phyloP scores from a whole-genome alignment of 2,797 vertebrate species.

The Mallotus villosus region DNA sequence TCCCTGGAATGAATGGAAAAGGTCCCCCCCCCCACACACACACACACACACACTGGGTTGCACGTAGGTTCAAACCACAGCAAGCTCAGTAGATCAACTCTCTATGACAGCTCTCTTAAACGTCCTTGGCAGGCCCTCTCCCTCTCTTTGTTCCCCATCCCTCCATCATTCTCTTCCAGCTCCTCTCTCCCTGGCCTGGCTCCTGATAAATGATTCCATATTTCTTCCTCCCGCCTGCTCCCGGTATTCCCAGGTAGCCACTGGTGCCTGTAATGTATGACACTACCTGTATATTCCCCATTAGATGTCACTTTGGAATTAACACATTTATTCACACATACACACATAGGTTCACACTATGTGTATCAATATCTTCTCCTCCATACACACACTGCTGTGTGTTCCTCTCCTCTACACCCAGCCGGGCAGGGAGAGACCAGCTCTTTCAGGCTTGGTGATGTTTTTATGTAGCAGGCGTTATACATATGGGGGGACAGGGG shows the following conservation, averaged over 20 bases:
- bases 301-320: constrained; percentile 68
- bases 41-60: constrained; percentile 43
- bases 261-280: constrained; percentile 61
- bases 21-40: no score
- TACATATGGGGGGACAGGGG: no score
- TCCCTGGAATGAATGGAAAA: no score
- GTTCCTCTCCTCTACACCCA: no score
- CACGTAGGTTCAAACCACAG: constrained; percentile 60
- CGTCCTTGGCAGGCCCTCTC: constrained; percentile 75
- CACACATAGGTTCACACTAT: not conserved
- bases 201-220: not conserved
- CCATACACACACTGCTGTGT: no score
- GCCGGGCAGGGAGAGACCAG: no score
- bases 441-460: no score
- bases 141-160: constrained; percentile 5
- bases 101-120: constrained; percentile 78
- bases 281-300: constrained; percentile 72
- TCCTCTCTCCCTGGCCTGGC: not conserved
- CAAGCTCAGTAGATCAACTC: constrained; percentile 74
- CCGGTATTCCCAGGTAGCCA: constrained; percentile 63
- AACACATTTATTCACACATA: constrained; percentile 52
- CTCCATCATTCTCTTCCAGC: constrained; percentile 44
- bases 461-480: no score
- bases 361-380: no score
- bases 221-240: constrained; percentile 42